phyloP scores from a whole-genome alignment of 2,888 invertebrate genomes.

The Scrobipalpa atriplicella region DNA sequence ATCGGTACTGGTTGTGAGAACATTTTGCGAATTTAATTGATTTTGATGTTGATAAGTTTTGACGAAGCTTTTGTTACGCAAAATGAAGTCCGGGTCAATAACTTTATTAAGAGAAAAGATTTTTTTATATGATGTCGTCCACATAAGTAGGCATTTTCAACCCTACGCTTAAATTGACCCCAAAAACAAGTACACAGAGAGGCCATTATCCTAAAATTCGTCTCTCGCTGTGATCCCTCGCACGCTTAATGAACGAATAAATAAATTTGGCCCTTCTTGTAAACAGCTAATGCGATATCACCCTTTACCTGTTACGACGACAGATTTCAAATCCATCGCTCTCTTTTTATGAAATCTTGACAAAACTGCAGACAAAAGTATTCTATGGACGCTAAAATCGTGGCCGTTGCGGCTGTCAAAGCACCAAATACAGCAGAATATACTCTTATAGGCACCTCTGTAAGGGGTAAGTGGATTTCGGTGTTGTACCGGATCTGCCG shows the following conservation, averaged over 20 bases:
- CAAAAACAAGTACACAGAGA: slow-evolving; percentile 38
- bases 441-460: slow-evolving; percentile 69
- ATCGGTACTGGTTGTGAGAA: slow-evolving; percentile 27
- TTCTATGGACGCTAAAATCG: background rate
- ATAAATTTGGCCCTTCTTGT: slow-evolving; percentile 79
- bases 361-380: background rate
- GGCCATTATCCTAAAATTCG: slow-evolving; percentile 78
- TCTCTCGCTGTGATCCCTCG: slow-evolving; percentile 71
- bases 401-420: background rate
- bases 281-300: slow-evolving; percentile 64
- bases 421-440: slow-evolving; percentile 1
- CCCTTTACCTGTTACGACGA: background rate
- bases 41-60: slow-evolving; percentile 14
- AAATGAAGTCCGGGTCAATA: background rate
- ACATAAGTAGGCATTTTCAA: background rate
- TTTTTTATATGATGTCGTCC: background rate
- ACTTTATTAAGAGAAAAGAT: background rate
- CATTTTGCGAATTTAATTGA: slow-evolving; percentile 6
- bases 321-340: background rate
- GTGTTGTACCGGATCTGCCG: slow-evolving; percentile 73
- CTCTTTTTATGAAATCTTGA: background rate
- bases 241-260: slow-evolving; percentile 80
- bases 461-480: slow-evolving; percentile 82
- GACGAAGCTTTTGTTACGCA: background rate
- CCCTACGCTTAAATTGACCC: background rate